A percentile compares a stretch with the other conserved stretches of the same genome.
Conservation (phyloP, 2,888 invertebrate genomes). For the Saturnia japonica region DNA sequence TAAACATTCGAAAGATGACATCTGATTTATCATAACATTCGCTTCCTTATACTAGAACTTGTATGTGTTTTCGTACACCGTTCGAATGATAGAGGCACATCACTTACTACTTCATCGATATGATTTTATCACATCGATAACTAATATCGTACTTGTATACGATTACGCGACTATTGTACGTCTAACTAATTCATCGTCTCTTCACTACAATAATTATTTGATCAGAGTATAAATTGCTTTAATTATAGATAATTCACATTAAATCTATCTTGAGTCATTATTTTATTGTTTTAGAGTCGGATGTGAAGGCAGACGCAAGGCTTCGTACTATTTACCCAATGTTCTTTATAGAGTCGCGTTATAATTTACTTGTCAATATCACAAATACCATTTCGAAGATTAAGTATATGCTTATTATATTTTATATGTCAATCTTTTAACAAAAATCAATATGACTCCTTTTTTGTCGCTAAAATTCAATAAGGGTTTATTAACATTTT, state of each 20-base stretch:
- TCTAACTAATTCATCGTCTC: too few species aligned
- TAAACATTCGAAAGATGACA: conserved; percentile 26
- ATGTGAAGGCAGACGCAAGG: neutral
- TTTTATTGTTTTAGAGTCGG: neutral
- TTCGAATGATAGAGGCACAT: neutral
- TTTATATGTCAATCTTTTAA: neutral
- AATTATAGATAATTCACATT: too few species aligned
- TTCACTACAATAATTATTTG: too few species aligned
- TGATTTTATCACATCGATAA: neutral
- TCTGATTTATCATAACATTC: conserved; percentile 45
- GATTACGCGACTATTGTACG: too few species aligned
- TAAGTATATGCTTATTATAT: neutral
- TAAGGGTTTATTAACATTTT: too few species aligned
- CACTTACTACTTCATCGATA: conserved; percentile 7
- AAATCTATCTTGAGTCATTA: neutral
- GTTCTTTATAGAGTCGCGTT: neutral
- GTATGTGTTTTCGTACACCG: neutral
- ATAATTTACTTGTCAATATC: neutral
- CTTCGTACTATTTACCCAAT: neutral
- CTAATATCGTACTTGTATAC: too few species aligned
- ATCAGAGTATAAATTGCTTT: too few species aligned
- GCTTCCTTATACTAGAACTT: neutral
- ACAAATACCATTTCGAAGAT: neutral
- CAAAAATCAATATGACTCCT: too few species aligned
- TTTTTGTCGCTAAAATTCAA: too few species aligned